These are phyloP conservation scores for Sinocyclocheilus maitianheensis DNA, from an alignment of 2,113 vertebrate species.

Conservation along the genomic window DNA sequence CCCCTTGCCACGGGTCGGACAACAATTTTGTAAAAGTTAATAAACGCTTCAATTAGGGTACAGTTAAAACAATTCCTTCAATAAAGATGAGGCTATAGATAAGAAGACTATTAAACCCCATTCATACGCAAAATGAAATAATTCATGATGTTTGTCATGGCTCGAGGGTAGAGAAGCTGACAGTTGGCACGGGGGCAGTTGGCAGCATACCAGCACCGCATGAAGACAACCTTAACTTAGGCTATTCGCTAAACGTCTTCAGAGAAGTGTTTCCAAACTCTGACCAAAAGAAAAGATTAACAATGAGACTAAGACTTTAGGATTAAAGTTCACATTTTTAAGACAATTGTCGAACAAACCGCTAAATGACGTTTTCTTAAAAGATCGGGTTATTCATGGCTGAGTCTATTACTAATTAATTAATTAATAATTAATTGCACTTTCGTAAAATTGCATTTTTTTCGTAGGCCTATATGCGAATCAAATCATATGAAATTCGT, in stretches of 20 bases:
- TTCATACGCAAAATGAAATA: constrained; percentile 22
- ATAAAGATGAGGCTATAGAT: neutral
- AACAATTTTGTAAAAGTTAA: constrained; percentile 84
- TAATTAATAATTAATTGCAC: too few species aligned
- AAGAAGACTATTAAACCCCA: neutral
- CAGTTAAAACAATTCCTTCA: constrained; percentile 45
- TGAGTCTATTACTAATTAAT: too few species aligned
- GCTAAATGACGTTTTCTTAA: neutral
- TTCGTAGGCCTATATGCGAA: too few species aligned
- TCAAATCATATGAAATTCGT: neutral
- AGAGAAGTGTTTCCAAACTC: neutral
- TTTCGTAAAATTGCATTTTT: too few species aligned
- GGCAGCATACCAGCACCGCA: neutral
- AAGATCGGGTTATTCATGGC: too few species aligned
- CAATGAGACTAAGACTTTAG: neutral
- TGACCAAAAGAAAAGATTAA: neutral
- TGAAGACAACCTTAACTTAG: neutral
- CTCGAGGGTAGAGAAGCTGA: constrained; percentile 29
- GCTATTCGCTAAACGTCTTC: neutral
- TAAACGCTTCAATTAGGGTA: constrained; percentile 72
- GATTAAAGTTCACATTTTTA: neutral
- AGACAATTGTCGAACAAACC: neutral
- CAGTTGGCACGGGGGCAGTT: constrained; percentile 23
- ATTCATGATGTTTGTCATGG: constrained; percentile 17
- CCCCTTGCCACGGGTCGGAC: constrained; percentile 80